Base-by-base conservation (phyloP, 2,797 vertebrate genomes). In the Decapterus maruadsi region DNA sequence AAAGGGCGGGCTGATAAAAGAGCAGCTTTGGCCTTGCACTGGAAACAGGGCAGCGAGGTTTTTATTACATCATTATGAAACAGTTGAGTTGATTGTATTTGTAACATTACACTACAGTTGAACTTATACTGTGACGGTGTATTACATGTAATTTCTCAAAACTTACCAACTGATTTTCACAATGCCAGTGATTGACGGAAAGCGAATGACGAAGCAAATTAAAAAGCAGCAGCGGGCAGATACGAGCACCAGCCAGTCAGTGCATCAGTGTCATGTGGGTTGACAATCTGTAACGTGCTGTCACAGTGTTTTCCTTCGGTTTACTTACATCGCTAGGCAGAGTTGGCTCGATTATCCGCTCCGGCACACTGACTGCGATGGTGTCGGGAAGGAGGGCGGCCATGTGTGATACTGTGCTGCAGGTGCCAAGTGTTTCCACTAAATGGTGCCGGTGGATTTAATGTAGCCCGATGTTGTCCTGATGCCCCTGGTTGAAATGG, bases 401-500 rank as follows among this genome's bases (percentile, higher is more conserved):
- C 19, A 11, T 54, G 59, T 67, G 63, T 60, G 69, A 61, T 62
- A 11, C 46, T 74, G 11, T n/a, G 36, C 60, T 26, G 57, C 42
- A 29, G 46, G 36, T 63, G 67, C 83, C 84, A 89, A 83, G 61
- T 63, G 31, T 83, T 77, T 77, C 71, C 68, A 59, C n/a, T 59
- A 68, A 42, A 72, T 20, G 42, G 10, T 71, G 64, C 58, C 8
- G 14, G 38, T 48, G 22, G 55, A 80, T 22, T 69, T 63, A 48
- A 58, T 34, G 36, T 42, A 46, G 36, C 26, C 2, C 13, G 4
- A 42, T 72, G 76, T 72, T 77, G 48, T 46, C 60, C 66, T 73
- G 43, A 56, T 46, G 54, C 14, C 6, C 36, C 10, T 26, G 14
- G 31, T 14, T 82, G 54, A 83, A 79, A 80, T 76, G 80, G 81